These are phyloP conservation scores for Anolis sagrei DNA, from an alignment of 2,113 vertebrate species.

Conservation along the genomic window DNA sequence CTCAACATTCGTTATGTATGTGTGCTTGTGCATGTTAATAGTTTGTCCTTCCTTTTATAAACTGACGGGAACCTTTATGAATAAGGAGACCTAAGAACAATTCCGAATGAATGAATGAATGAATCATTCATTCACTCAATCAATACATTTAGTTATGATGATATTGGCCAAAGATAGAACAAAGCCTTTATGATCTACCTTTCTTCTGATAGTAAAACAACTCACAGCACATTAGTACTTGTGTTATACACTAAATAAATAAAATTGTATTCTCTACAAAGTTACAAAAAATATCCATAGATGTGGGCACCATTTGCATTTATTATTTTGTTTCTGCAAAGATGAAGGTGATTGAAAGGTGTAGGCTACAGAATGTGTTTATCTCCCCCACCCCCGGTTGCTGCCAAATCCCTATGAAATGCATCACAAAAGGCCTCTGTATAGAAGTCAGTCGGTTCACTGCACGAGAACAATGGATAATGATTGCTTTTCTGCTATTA, in stretches of 20 bases:
- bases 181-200: neutral
- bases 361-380: neutral
- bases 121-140: neutral
- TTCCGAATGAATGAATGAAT: neutral
- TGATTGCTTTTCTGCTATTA: conserved; percentile 1
- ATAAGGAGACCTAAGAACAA: neutral
- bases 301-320: neutral
- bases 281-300: neutral
- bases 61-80: neutral
- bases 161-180: neutral
- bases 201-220: neutral
- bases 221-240: neutral
- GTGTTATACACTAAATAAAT: accelerated
- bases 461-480: neutral
- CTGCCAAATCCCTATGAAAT: neutral
- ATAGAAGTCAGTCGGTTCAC: conserved; percentile 10
- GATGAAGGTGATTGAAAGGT: neutral
- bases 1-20: too few species aligned
- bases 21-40: neutral
- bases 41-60: neutral
- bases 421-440: neutral
- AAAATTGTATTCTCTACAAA: neutral
- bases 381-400: neutral
- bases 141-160: neutral
- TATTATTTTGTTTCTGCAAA: neutral